These are phyloP conservation scores for Conopomorpha cramerella DNA, from an alignment of 1,140 invertebrate species.

Conservation along the genomic window DNA sequence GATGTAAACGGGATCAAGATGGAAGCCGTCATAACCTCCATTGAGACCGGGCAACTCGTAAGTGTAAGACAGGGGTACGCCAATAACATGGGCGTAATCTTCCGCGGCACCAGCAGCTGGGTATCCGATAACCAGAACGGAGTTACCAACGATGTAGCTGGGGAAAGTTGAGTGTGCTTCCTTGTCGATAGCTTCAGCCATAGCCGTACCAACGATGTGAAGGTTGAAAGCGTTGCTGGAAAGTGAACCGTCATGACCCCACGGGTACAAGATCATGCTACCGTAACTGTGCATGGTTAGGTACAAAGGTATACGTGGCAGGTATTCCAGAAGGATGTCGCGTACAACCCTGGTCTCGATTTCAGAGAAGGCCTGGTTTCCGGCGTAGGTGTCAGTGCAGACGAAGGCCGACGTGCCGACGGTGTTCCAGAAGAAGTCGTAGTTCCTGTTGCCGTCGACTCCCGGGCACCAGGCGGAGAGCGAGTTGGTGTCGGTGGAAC, in stretches of 20 bases:
- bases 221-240: constrained; percentile 29
- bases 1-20: constrained; percentile 64
- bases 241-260: constrained; percentile 59
- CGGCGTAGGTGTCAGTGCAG: constrained; percentile 71
- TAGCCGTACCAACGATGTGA: constrained; percentile 31
- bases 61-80: constrained; percentile 66
- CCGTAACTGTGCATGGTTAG: constrained; percentile 67
- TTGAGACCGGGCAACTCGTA: constrained; percentile 66
- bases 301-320: constrained; percentile 60
- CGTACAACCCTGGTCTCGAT: constrained; percentile 65
- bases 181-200: constrained; percentile 37
- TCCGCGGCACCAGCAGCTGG: constrained; percentile 65
- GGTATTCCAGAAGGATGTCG: constrained; percentile 51
- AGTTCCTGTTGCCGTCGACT: constrained; percentile 63
- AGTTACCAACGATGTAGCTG: constrained; percentile 37
- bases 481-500: constrained; percentile 7
- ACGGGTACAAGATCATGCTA: constrained; percentile 66
- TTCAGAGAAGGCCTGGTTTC: constrained; percentile 72
- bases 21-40: constrained; percentile 59
- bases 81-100: constrained; percentile 68
- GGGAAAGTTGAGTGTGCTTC: constrained; percentile 26
- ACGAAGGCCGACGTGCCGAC: constrained; percentile 66
- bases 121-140: constrained; percentile 5
- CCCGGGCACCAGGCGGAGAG: constrained; percentile 33
- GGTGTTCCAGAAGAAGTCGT: constrained; percentile 63